Evolutionary conservation across 2,888 invertebrate species (phyloP), one percentile per base, ranked within the genome.

Genomic region (Boloria selene): DNA sequence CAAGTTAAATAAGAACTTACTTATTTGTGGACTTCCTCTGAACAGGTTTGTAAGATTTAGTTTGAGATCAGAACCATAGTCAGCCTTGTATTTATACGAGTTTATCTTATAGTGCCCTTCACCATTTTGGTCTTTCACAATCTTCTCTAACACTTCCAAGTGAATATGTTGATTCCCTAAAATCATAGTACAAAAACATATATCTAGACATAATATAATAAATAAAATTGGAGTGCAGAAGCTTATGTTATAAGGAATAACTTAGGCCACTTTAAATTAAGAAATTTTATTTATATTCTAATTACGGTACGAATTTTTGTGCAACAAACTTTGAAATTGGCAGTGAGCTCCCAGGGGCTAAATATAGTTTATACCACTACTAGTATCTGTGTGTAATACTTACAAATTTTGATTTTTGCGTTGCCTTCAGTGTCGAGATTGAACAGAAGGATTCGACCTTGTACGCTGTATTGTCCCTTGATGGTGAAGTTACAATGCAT

Each of bases 101-200:
- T 92, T 91, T 71, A 92, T 87, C 75, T 90, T 91, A 80, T 90
- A 92, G 72, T 91, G 91, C 0, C 91, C 90, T 61, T 88, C 89
- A 13, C 87, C 89, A 4, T 85, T 78, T 0, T 82, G 75, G 67
- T 90, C 84, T 14, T 75, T 73, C 0, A 91, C 76, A n/a, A 92
- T 87, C 52, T 84, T 83, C 64, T 92, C 91, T 1, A 81, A 77
- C 4, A 92, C 91, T 42, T 91, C 91, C 0, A 92, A 78, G 0
- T 83, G 86, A 56, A 92, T 84, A 44, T 82, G 83, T 65, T 92
- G 91, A 77, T 91, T 91, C 80, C 87, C 91, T 91, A 49, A 52
- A 68, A 61, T 60, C n/a, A 55, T n/a, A 42, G 50, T 13, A 18
- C 42, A n/a, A 51, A 18, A 49, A 22, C 3, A 22, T 22, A n/a